Percentiles rank a stretch among this genome's conserved stretches.
Evolutionary conservation across 2,113 vertebrate genomes (phyloP).

Genomic region (Otus sunia): DNA sequence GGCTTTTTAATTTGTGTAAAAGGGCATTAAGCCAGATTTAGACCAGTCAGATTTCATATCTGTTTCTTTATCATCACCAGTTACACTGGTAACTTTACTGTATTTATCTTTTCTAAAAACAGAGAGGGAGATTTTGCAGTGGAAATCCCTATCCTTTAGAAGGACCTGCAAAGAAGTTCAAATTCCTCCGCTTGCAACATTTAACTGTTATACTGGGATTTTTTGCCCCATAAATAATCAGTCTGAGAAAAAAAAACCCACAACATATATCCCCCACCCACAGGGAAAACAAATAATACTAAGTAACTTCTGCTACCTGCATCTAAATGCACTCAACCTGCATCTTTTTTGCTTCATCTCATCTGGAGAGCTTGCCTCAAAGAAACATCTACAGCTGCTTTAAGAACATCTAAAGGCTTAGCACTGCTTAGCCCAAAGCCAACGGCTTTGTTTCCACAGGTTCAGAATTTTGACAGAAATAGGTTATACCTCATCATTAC

Average conservation of each 20-base stretch:
- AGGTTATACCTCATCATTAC: background rate
- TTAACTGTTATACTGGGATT: background rate
- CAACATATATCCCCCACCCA: background rate
- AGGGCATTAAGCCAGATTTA: background rate
- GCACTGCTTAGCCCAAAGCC: background rate
- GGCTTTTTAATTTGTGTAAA: background rate
- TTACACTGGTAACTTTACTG: background rate
- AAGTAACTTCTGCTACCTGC: background rate
- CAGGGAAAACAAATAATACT: background rate
- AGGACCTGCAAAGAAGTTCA: background rate
- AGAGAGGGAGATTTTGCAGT: background rate
- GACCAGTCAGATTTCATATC: background rate
- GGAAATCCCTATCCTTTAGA: background rate
- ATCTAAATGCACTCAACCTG: background rate
- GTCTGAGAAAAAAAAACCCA: background rate
- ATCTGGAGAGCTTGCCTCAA: background rate
- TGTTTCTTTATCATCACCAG: background rate
- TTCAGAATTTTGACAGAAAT: background rate
- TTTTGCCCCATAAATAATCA: background rate
- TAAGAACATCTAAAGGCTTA: background rate
- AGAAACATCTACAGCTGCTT: background rate
- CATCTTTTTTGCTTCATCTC: background rate
- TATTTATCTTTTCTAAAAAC: background rate
- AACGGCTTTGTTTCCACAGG: background rate
- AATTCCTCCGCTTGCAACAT: background rate